Base-by-base conservation (phyloP, 2,113 vertebrate species). In the Brachyhypopomus gauderio region DNA sequence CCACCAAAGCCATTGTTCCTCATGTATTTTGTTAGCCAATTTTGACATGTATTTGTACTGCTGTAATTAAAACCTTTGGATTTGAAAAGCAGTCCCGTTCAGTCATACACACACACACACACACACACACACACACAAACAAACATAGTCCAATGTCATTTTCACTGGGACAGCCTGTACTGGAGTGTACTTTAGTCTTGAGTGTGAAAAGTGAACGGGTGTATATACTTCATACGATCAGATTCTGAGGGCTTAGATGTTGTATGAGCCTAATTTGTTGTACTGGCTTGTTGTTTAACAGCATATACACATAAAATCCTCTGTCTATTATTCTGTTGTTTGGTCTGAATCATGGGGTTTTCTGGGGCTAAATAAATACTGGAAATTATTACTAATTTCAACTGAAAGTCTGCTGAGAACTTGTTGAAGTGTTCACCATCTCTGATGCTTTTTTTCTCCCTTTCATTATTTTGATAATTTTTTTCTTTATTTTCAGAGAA, bases 1-100 rank as follows among this genome's bases (percentile, higher is more conserved):
- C 34, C 52, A 30, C 34, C 36, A 22, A 45, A 36, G 36, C 22
- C 20, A 25, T 34, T 2, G 72, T 20, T 62, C 52, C 22, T 84
- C 81, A 56, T 82, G 12, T 69, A 77, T 25, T 30, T 74, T 72
- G 27, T 78, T 85, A 81, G 69, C 78, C 77, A 41, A 27, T 64
- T 25, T 55, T 80, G 67, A 52, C 22, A 60, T 63, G 22, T 56
- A 78, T 72, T 52, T 86, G 63, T 77, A 14, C 60, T 58, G 59
- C 59, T 36, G 72, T 5, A 1, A 55, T 38, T 71, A n/a, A 56
- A 85, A 79, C 72, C 34, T 56, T 66, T 70, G 66, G 34, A 23
- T 70, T 41, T 27, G 52, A 23, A 60, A 30, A 59, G 4, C 22
- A 12, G 4, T 56, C 22, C 55, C 25, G 36, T 78, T 45, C 36